Evolutionary conservation across 2,888 invertebrate species (phyloP).

Genomic region (Amphipyra berbera): DNA sequence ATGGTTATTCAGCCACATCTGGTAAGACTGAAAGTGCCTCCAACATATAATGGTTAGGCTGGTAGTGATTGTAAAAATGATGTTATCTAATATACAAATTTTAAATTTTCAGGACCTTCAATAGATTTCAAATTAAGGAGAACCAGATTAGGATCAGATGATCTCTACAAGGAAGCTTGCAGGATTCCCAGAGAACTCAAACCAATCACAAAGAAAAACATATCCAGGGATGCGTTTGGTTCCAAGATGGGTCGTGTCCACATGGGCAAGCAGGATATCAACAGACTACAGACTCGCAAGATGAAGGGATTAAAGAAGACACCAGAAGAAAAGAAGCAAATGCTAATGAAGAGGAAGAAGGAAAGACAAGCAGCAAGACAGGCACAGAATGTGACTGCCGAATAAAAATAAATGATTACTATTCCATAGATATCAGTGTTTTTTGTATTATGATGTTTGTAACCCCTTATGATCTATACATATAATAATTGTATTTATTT

Average conservation of each 20-base stretch:
- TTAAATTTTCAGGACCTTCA: slow-evolving; percentile 92
- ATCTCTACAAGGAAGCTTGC: slow-evolving; percentile 95
- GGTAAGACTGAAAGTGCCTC: too few relatives aligned
- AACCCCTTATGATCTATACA: too few relatives aligned
- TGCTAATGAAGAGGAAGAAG: slow-evolving; percentile 88
- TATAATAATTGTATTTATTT: too few relatives aligned
- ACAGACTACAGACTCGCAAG: slow-evolving; percentile 96
- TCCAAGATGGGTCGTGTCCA: slow-evolving; percentile 97
- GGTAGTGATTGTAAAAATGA: too few relatives aligned
- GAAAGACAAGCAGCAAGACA: slow-evolving; percentile 73
- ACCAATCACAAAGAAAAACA: slow-evolving; percentile 96
- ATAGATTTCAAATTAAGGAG: slow-evolving; percentile 96
- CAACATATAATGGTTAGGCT: too few relatives aligned
- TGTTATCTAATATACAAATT: too few relatives aligned
- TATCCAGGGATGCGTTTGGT: slow-evolving; percentile 96
- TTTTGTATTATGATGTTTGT: too few relatives aligned
- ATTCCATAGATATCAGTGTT: slow-evolving; percentile 59
- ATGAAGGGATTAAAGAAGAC: slow-evolving; percentile 96
- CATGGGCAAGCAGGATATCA: slow-evolving; percentile 96
- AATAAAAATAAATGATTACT: slow-evolving; percentile 62
- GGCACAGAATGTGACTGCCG: slow-evolving; percentile 57
- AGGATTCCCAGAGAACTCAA: slow-evolving; percentile 94
- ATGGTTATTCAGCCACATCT: too few relatives aligned
- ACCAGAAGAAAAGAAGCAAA: slow-evolving; percentile 91
- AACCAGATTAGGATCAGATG: slow-evolving; percentile 96